A percentile compares a stretch with the other conserved stretches of the same genome.
Conservation (phyloP, 2,797 vertebrate genomes). For the Chelon labrosus region DNA sequence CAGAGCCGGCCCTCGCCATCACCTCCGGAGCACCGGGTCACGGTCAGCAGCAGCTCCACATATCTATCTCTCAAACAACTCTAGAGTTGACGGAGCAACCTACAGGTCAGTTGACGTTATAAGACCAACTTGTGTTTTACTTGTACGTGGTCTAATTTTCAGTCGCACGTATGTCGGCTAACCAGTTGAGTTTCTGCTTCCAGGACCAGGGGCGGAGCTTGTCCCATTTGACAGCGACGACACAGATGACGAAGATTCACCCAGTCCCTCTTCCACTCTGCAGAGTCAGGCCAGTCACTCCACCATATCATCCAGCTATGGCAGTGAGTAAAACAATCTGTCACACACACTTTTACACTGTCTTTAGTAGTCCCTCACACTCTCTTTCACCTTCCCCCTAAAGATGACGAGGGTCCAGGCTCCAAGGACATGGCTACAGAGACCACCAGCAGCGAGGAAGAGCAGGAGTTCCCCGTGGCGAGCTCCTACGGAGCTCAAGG, state of each 20-base stretch:
- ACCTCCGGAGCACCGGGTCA: constrained; percentile 58
- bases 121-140: not conserved
- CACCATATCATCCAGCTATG: constrained; percentile 96
- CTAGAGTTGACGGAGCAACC: constrained; percentile 88
- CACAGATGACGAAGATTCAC: constrained; percentile 96
- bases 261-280: constrained; percentile 95
- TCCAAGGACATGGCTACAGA: constrained; percentile 93
- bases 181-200: not conserved
- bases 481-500: constrained; percentile 83
- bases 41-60: constrained; percentile 91
- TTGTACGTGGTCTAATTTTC: not conserved
- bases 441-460: constrained; percentile 97
- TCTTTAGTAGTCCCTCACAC: not conserved
- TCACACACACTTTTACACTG: constrained; percentile 2
- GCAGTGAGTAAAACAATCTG: constrained; percentile 87
- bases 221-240: constrained; percentile 97
- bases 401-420: constrained; percentile 92
- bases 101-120: constrained; percentile 61
- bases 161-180: not conserved
- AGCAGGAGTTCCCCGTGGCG: constrained; percentile 91
- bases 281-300: constrained; percentile 98
- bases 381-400: not conserved
- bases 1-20: constrained; percentile 51
- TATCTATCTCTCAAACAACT: constrained; percentile 94
- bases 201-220: constrained; percentile 86